Conservation (phyloP, 2,888 invertebrate genomes). For the Epinotia nisella region DNA sequence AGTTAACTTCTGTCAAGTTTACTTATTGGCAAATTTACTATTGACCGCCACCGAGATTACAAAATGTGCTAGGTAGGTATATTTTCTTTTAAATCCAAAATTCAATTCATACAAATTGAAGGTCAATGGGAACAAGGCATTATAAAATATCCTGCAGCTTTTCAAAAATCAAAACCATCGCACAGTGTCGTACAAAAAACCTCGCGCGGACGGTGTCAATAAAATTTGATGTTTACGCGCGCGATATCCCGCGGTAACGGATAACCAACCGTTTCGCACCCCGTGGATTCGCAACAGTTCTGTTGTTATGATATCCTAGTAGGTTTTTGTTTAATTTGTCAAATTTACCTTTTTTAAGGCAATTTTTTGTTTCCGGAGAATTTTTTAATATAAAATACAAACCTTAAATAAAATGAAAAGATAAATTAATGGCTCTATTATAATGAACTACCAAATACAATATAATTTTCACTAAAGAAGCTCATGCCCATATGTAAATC, state of each 20-base stretch:
- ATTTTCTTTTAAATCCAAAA: neutral
- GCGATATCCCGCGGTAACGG: constrained; percentile 67
- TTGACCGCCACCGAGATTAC: no score
- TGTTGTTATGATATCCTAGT: constrained; percentile 5
- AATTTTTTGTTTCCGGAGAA: no score
- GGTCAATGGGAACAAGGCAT: constrained; percentile 32
- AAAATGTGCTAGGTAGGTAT: no score
- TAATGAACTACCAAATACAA: no score
- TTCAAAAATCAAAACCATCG: constrained; percentile 54
- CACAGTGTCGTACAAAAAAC: constrained; percentile 67
- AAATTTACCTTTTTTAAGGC: no score
- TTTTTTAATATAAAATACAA: no score
- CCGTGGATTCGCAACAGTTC: constrained; percentile 52
- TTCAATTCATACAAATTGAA: neutral
- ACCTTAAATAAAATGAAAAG: no score
- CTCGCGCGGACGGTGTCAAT: constrained; percentile 70
- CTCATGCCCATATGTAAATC: no score
- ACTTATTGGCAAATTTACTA: no score
- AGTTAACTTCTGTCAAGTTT: no score
- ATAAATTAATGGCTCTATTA: no score
- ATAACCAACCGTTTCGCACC: constrained; percentile 64
- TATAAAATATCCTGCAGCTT: constrained; percentile 53
- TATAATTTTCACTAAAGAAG: no score
- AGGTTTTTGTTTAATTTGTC: neutral
- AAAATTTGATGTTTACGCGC: constrained; percentile 77